Conservation (phyloP, 1,140 invertebrate species). For the Panagrolaimus sp. region DNA sequence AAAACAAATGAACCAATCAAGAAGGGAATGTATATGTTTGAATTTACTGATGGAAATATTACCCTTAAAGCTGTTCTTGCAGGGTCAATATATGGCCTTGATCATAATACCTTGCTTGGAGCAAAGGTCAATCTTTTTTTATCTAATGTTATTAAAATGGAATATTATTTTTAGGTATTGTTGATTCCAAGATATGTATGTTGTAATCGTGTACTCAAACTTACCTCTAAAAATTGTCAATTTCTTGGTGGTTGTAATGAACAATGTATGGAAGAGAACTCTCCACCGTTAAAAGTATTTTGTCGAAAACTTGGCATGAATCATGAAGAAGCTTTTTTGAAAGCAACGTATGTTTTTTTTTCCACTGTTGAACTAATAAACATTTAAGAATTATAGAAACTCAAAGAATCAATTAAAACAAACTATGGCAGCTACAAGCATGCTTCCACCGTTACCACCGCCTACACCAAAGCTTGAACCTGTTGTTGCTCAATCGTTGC, state of each 20-base stretch:
- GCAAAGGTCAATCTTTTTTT: background rate
- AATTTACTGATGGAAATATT: background rate
- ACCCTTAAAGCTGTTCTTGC: background rate
- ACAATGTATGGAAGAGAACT: background rate
- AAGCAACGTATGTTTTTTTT: no score
- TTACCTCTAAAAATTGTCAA: background rate
- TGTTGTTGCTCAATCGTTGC: no score
- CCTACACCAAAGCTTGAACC: no score
- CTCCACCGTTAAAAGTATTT: background rate
- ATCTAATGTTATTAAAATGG: background rate
- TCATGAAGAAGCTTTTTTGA: background rate
- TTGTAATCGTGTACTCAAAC: background rate
- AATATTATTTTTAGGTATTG: background rate
- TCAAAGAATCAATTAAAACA: no score
- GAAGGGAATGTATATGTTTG: background rate
- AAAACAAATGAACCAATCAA: background rate
- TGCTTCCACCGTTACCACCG: no score
- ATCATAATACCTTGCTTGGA: background rate
- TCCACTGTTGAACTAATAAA: no score
- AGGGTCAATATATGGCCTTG: background rate
- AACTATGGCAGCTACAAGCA: no score
- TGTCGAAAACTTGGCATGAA: background rate
- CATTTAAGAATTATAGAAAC: no score
- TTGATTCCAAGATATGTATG: background rate
- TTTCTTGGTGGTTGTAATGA: background rate